These are phyloP conservation scores for Graptemys geographica DNA, from an alignment of 2,797 vertebrate species.

Conservation along the genomic window DNA sequence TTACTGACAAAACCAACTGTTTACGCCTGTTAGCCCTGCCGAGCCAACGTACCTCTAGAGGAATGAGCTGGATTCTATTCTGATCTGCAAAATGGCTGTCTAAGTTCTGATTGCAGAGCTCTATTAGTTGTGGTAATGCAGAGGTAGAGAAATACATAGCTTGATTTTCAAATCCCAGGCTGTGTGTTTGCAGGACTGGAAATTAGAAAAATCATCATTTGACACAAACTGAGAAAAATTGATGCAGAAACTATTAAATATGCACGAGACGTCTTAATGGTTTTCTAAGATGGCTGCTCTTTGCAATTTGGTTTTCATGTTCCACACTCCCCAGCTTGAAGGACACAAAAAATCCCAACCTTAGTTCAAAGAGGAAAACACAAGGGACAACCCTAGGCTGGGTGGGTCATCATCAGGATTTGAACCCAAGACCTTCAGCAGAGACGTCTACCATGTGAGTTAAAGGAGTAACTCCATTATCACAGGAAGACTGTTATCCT, in stretches of 20 bases:
- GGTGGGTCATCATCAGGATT: background rate
- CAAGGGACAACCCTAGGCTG: accelerated
- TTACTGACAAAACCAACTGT: background rate
- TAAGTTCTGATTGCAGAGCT: background rate
- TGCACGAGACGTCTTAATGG: background rate
- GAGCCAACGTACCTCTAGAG: background rate
- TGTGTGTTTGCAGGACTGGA: background rate
- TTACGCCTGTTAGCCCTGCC: background rate
- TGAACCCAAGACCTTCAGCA: background rate
- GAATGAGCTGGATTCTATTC: background rate
- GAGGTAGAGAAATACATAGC: background rate
- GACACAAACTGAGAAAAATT: background rate
- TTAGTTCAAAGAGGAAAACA: background rate
- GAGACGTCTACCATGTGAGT: background rate
- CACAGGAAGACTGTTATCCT: background rate
- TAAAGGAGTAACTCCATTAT: background rate
- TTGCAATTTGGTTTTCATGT: accelerated
- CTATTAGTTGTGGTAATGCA: background rate
- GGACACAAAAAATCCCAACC: accelerated
- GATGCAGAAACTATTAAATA: background rate
- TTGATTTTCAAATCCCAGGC: background rate
- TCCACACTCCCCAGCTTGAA: background rate
- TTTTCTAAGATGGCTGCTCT: accelerated
- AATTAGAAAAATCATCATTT: background rate
- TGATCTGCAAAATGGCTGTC: background rate